Conservation (phyloP, 2,113 vertebrate species). For the Halichoerus grypus region DNA sequence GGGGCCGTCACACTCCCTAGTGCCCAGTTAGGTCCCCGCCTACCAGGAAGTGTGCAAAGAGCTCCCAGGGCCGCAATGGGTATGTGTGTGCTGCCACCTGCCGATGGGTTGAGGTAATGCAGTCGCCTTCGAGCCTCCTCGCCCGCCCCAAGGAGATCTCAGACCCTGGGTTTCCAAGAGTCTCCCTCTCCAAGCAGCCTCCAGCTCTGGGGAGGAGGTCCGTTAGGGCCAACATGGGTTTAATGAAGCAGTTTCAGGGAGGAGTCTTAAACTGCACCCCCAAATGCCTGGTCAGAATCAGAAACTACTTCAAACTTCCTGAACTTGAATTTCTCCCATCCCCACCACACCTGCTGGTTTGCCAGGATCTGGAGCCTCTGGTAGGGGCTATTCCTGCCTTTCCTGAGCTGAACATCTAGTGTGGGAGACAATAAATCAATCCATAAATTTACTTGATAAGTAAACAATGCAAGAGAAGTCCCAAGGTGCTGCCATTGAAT, state of each 20-base stretch:
- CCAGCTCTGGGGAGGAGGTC: background rate
- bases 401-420: background rate
- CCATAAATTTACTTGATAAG: background rate
- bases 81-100: slow-evolving; percentile 67
- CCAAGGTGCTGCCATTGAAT: background rate
- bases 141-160: rapidly evolving
- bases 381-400: background rate
- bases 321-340: background rate
- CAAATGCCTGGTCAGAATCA: background rate
- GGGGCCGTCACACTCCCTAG: background rate
- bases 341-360: background rate
- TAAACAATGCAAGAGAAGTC: background rate
- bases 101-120: background rate
- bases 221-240: background rate
- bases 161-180: background rate
- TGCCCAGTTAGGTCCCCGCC: background rate
- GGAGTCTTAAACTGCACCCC: background rate
- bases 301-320: background rate
- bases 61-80: background rate
- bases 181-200: background rate
- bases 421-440: background rate
- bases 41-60: background rate
- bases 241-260: background rate
- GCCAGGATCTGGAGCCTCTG: background rate
- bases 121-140: background rate